Evolutionary conservation across 1,140 invertebrate species (phyloP).

Genomic region (Zaprionus taronus): DNA sequence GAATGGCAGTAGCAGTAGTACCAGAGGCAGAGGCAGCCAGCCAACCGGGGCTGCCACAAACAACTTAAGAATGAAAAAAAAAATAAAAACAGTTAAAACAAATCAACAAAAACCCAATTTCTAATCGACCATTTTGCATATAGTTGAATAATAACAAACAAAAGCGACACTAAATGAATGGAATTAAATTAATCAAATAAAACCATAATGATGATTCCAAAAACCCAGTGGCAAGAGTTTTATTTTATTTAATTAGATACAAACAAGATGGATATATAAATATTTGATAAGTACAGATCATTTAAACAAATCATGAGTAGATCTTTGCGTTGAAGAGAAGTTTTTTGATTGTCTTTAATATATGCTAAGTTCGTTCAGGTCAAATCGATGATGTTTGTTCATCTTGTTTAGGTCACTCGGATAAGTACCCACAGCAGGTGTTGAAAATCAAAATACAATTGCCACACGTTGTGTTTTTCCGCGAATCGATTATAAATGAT

Average conservation of each 20-base stretch:
- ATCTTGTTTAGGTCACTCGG: not conserved
- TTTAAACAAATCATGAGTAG: not conserved
- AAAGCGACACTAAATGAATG: constrained; percentile 72
- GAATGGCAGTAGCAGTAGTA: not conserved
- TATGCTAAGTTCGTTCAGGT: not conserved
- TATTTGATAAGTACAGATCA: not conserved
- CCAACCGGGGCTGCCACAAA: constrained; percentile 12
- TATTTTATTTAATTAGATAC: not conserved
- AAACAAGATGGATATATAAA: not conserved
- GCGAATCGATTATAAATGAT: constrained; percentile 21
- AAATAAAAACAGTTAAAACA: constrained; percentile 25
- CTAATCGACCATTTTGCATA: constrained; percentile 80
- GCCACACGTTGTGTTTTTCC: constrained; percentile 1
- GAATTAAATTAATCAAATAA: constrained; percentile 81
- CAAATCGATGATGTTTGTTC: not conserved
- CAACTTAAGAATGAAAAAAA: constrained; percentile 43
- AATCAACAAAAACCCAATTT: constrained; percentile 59
- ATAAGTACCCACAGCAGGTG: not conserved
- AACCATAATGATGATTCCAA: constrained; percentile 68
- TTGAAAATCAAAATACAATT: not conserved
- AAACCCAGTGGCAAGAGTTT: constrained; percentile 1
- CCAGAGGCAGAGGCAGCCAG: constrained; percentile 15
- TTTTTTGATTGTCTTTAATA: not conserved
- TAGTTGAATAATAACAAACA: constrained; percentile 76
- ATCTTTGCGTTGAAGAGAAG: too few species aligned